Percentiles rank a stretch among this genome's conserved stretches.
Evolutionary conservation across 1,140 invertebrate species (phyloP).

Genomic region (Caerostris extrusa): DNA sequence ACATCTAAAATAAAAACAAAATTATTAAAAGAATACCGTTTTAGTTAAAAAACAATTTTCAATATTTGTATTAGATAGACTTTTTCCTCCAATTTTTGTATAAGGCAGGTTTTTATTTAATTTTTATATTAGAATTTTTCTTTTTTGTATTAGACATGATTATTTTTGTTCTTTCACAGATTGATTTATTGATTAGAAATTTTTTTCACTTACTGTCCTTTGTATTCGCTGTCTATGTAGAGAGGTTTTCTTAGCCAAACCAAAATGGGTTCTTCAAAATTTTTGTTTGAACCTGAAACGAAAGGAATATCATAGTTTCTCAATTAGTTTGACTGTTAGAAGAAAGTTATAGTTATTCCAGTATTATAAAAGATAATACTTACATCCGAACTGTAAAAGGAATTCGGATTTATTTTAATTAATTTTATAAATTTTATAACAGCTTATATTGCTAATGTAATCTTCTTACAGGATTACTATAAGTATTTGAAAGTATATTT

Average conservation of each 20-base stretch:
- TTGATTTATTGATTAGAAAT: neutral
- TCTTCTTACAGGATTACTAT: neutral
- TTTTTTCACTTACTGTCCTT: conserved; percentile 42
- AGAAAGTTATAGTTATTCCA: too few relatives aligned
- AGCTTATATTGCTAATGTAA: neutral
- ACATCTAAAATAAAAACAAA: neutral
- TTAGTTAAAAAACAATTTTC: too few relatives aligned
- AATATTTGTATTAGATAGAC: too few relatives aligned
- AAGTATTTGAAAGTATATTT: too few relatives aligned
- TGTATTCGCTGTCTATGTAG: conserved; percentile 59
- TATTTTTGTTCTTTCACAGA: neutral
- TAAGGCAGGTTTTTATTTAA: too few relatives aligned
- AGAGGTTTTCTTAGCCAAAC: conserved; percentile 46
- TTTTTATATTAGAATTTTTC: too few relatives aligned
- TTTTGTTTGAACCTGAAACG: conserved; percentile 57
- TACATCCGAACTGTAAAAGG: neutral
- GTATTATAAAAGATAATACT: neutral
- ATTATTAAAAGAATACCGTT: too few relatives aligned
- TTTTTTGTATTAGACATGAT: too few relatives aligned
- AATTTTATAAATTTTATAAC: neutral
- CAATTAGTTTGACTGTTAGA: too few relatives aligned
- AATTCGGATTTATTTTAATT: neutral
- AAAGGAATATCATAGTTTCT: neutral
- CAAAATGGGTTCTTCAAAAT: conserved; percentile 42
- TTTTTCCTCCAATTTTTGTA: too few relatives aligned